Percentiles rank a stretch among this genome's conserved stretches.
phyloP scores from a whole-genome alignment of 2,113 vertebrate species.

The Cyprinodon tularosa region DNA sequence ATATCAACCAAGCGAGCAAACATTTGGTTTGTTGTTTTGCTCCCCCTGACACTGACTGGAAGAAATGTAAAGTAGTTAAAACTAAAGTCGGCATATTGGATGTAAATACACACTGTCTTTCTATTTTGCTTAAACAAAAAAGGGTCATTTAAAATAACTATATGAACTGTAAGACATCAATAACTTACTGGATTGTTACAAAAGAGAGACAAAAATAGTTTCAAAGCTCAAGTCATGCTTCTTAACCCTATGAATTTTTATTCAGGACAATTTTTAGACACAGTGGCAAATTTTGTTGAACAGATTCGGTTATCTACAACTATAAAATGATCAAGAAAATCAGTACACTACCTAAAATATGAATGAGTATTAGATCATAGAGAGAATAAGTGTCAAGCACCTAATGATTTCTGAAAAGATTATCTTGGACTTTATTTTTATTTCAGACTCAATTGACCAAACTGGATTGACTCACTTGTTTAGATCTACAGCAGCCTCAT shows the following conservation, averaged over 20 bases:
- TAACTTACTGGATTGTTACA: background rate
- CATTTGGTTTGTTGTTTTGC: background rate
- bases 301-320: background rate
- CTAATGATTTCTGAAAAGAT: background rate
- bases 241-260: background rate
- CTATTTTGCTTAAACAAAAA: background rate
- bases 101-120: background rate
- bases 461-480: no score
- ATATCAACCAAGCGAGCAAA: constrained; percentile 7
- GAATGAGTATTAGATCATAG: background rate
- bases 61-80: background rate
- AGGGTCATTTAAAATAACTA: background rate
- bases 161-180: background rate
- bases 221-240: background rate
- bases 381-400: background rate
- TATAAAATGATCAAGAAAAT: background rate
- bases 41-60: background rate
- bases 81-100: background rate
- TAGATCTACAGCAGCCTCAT: no score
- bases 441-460: no score
- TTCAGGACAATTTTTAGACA: background rate
- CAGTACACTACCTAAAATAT: background rate
- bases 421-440: no score
- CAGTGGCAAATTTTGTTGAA: background rate
- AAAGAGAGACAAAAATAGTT: background rate